Evolutionary conservation across 2,888 invertebrate species (phyloP).

Genomic region (Poecilobothrus nobilitatus): DNA sequence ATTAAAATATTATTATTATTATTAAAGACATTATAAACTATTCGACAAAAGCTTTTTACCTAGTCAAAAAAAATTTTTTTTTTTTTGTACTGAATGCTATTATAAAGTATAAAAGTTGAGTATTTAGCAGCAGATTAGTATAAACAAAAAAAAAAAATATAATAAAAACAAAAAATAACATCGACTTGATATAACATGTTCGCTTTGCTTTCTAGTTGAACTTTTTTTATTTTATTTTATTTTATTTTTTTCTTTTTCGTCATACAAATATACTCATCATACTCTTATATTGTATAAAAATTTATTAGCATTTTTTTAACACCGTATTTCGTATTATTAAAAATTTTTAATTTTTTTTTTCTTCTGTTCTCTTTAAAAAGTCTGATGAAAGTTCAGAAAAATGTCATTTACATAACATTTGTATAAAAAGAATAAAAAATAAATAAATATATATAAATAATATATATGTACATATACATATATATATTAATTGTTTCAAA

Average conservation of each 20-base stretch:
- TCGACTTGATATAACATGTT: constrained; percentile 23
- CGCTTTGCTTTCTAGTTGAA: constrained; percentile 12
- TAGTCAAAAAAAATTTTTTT: too few relatives aligned
- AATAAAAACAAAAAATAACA: constrained; percentile 7
- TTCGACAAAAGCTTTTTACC: too few relatives aligned
- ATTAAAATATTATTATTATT: too few relatives aligned
- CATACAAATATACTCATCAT: not conserved
- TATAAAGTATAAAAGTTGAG: not conserved
- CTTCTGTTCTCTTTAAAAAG: not conserved
- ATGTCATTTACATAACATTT: not conserved
- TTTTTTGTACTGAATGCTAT: too few relatives aligned
- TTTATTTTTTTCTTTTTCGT: not conserved
- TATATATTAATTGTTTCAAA: too few relatives aligned
- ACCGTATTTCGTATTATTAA: not conserved
- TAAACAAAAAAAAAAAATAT: not conserved
- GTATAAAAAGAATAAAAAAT: not conserved
- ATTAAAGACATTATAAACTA: too few relatives aligned
- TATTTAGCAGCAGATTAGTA: not conserved
- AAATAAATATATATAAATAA: too few relatives aligned
- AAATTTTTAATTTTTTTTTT: not conserved
- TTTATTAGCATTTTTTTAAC: constrained; percentile 5
- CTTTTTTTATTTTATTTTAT: not conserved
- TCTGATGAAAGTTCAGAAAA: not conserved
- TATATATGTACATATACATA: too few relatives aligned
- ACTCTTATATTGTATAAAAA: not conserved